Evolutionary conservation across 2,797 vertebrate species (phyloP), one percentile per base, ranked within the genome.

Genomic region (Scyliorhinus canicula): DNA sequence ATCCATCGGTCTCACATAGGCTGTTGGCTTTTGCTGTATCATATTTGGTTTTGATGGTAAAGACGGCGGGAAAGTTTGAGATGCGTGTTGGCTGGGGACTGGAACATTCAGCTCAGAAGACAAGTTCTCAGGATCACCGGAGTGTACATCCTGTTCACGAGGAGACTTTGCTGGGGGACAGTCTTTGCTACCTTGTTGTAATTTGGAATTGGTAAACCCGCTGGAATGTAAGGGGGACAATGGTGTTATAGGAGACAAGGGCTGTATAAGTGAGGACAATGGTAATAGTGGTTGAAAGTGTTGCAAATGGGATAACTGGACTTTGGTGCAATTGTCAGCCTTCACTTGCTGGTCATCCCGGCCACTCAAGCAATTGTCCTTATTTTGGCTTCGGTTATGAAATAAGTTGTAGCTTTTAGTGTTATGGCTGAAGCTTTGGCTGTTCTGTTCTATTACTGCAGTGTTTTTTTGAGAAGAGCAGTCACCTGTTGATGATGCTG

Each of bases 1-100:
- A 44, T 99, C 99, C 99, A 99, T 98, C 95, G 99, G 99, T 95
- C 98, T 97, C 94, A 99, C 99, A 0, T 99, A 99, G 0, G 99
- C 99, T 0, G 98, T 99, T 79, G 99, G 99, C 96, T 99, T 99
- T 96, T 98, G 98, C 95, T 98, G 98, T 97, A 98, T 97, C 52
- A 97, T 96, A 95, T 96, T 97, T 77, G 95, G 97, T 97, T 99
- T 99, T 26, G 98, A 98, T 28, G 98, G 97, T 95, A 98, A 97
- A 1, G 98, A 96, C 0, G 98, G 97, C 50, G 98, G 98, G 26
- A 98, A 99, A 24, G 97, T 97, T 97, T 99, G 99, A 79, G 97
- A 97, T 57, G 98, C 97, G 71, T 98, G 97, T 1, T 97, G 95
- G 28, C 96, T 96, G 3, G 97, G 96, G 74, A 97, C 97, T 95